Evolutionary conservation across 2,113 vertebrate species (phyloP).

Genomic region (Tenebrosternarchus preto): DNA sequence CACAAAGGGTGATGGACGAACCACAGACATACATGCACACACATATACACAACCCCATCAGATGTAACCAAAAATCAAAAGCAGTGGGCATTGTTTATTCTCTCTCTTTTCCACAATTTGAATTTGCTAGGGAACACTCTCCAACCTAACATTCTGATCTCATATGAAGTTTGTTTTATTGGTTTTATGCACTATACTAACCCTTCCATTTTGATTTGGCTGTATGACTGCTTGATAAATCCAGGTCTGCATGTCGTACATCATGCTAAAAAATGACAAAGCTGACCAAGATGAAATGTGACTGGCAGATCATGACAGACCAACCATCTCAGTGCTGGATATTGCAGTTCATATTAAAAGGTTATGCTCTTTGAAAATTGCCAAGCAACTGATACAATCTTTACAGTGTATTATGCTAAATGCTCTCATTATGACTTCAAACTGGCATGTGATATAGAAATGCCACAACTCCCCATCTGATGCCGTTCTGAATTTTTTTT

Average conservation of each 20-base stretch:
- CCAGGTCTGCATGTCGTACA: background rate
- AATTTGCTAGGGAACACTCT: background rate
- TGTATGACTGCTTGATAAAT: background rate
- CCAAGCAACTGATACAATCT: background rate
- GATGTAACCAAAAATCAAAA: background rate
- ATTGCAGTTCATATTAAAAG: background rate
- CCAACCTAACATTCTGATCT: background rate
- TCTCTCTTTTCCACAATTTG: background rate
- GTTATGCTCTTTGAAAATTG: constrained; percentile 6
- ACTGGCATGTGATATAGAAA: constrained; percentile 22
- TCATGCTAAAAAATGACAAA: background rate
- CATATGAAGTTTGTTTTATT: constrained; percentile 5
- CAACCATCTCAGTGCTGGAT: background rate
- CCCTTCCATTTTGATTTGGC: constrained; percentile 7
- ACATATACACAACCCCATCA: background rate
- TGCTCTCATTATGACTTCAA: background rate
- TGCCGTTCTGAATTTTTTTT: constrained; percentile 22
- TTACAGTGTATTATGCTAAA: constrained; percentile 1
- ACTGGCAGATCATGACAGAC: background rate
- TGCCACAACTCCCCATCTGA: background rate
- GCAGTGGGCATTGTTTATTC: background rate
- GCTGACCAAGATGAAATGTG: background rate
- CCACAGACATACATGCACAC: background rate
- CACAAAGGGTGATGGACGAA: background rate
- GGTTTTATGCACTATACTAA: background rate